These are phyloP conservation scores for Agapornis roseicollis DNA, from an alignment of 2,113 vertebrate species.

Conservation along the genomic window DNA sequence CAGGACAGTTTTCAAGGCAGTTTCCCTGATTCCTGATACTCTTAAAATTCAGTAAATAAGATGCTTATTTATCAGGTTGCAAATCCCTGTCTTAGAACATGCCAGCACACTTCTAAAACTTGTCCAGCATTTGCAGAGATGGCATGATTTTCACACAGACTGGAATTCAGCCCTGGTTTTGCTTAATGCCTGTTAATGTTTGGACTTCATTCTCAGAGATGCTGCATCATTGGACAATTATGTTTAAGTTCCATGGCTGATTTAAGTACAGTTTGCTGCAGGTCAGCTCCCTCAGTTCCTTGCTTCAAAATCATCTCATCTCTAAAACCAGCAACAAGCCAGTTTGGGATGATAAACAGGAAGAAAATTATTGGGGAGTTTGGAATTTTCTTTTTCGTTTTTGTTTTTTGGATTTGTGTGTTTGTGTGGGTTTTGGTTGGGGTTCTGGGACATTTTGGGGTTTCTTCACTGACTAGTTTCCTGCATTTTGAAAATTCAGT, in stretches of 20 bases:
- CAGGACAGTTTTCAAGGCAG: too few relatives aligned
- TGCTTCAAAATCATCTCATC: background rate
- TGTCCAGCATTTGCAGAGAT: background rate
- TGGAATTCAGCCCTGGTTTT: background rate
- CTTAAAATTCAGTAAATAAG: background rate
- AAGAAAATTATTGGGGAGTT: background rate
- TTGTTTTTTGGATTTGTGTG: background rate
- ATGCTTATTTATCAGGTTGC: background rate
- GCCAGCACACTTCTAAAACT: background rate
- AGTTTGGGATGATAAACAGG: background rate
- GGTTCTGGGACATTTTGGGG: background rate
- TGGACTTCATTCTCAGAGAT: background rate
- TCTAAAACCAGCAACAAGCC: background rate
- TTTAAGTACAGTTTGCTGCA: background rate
- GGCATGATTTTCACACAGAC: background rate
- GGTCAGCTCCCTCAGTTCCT: background rate
- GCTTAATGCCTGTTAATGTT: background rate
- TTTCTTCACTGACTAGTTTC: background rate
- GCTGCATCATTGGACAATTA: background rate
- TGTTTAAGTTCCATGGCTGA: background rate
- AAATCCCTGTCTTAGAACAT: background rate
- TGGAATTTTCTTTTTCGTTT: background rate
- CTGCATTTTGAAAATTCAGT: background rate
- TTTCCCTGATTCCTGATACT: background rate
- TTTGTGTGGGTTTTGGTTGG: background rate